Base-by-base conservation (phyloP, 2,888 invertebrate species). In the Dryobota labecula region DNA sequence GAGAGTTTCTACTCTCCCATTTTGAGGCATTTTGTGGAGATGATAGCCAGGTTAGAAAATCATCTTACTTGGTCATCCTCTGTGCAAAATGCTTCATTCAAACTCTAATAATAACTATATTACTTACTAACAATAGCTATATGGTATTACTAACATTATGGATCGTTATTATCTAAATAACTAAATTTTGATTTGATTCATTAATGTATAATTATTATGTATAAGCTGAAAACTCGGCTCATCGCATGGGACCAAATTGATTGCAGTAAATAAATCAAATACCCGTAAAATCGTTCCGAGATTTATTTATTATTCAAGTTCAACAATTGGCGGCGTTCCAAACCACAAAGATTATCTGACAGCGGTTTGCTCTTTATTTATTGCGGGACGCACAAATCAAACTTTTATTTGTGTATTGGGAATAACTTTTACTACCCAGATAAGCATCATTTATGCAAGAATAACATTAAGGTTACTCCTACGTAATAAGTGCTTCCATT, bases 271-370 rank as follows among this genome's bases (percentile, higher is more conserved):
- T n/a, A 57, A 57, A 24, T 47, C 36, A 60, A 54, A 60, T 53
- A 63, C 51, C 43, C 51, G 41, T 63, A 13, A 63, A 54, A 69
- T 71, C 7, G 47, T 13, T 51, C 5, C 4, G 30, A n/a, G 36
- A 65, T 73, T 66, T 53, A 69, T 73, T 60, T 53, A 79, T 73
- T 76, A 65, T 56, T 58, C 15, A 71, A 66, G 62, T 65, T 76
- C 27, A 53, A 41, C 47, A 33, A 53, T 58, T 79, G 80, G 73
- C 54, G 1, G 30, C 20, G 15, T 38, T 36, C 76, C 80, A 76
- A 69, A 73, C 73, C 63, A 43, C 65, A 47, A 65, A 76, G 65
- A 65, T 76, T 60, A 71, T 68, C 53, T 62, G 49, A 36, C 76
- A 69, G 41, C 51, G 51, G 63, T 62, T 51, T 38, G 58, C 38